Evolutionary conservation across 2,888 invertebrate genomes (phyloP), one percentile per base, ranked within the genome.

Genomic region (Myopa tessellatipennis): DNA sequence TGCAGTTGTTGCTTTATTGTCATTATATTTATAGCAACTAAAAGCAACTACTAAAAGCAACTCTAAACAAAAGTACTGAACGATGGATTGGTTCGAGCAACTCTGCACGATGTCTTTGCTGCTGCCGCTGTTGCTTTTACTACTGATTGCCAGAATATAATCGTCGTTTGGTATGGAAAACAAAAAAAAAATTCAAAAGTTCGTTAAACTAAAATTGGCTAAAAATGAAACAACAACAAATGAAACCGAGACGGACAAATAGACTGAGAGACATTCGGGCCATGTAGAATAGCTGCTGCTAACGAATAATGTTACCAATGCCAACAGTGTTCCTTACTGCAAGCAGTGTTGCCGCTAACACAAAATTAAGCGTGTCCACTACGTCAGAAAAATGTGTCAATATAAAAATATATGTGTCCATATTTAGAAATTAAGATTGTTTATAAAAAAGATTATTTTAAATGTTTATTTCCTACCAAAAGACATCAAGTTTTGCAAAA

Each of bases 1-100:
- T 67, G 36, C 7, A 10, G 67, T 67, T n/a, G 14, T 14, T 12
- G n/a, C 34, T 16, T 69, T 26, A n/a, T 69, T 45, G 14, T 40
- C 16, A 36, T 72, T 58, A 60, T 70, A 72, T 72, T 72, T 72
- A 72, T 72, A 72, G 72, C 12, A 72, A 60, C 58, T 58, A 26
- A 26, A 26, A 2, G 26, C 26, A 26, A 26, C 26, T 50, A 14
- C 50, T 8, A 50, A 52, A 26, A 26, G 26, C 26, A 26, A 26
- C 26, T 18, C 18, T 72, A 18, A 60, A 38, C 60, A 40, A 61
- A 58, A 72, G 12, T 12, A 71, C 14, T 38, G 16, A 55, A 55
- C 58, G 36, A 71, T 36, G 52, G 69, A 69, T 52, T 50, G 69
- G 50, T 34, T 69, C 4, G 2, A 45, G 45, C 45, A 45, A 10